Conservation (phyloP, 1,140 invertebrate species). For the Zelostemma sp. region DNA sequence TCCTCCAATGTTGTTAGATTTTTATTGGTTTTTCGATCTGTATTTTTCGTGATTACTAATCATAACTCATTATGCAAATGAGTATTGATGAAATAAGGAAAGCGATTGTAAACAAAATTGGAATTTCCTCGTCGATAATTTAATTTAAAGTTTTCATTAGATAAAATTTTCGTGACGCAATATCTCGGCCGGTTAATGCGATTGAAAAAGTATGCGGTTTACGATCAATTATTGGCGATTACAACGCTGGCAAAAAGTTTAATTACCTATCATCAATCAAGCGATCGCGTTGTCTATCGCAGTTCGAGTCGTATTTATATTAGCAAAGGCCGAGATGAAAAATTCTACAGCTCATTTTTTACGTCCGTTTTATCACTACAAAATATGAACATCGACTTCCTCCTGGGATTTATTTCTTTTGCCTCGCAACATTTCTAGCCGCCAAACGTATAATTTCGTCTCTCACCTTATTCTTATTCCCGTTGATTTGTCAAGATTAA, state of each 20-base stretch:
- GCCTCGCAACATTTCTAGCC: background rate
- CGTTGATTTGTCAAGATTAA: too few species aligned
- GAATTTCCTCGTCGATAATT: too few species aligned
- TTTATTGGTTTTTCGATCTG: too few species aligned
- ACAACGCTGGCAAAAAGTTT: conserved; percentile 61
- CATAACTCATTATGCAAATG: too few species aligned
- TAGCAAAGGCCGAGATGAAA: conserved; percentile 34
- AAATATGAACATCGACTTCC: conserved; percentile 17
- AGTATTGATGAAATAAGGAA: too few species aligned
- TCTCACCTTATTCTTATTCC: too few species aligned
- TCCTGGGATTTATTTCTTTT: conserved; percentile 22
- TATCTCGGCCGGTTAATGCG: conserved; percentile 51
- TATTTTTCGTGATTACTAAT: too few species aligned
- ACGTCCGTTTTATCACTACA: conserved; percentile 21
- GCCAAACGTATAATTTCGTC: too few species aligned
- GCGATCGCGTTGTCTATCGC: conserved; percentile 13
- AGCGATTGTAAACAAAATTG: too few species aligned
- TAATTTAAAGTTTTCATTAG: conserved; percentile 13
- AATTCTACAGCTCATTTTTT: conserved; percentile 24
- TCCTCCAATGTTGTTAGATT: too few species aligned
- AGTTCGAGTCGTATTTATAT: conserved; percentile 28
- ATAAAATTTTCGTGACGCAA: conserved; percentile 60
- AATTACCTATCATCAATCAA: conserved; percentile 67
- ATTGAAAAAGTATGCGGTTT: conserved; percentile 64
- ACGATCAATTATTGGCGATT: conserved; percentile 68